Evolutionary conservation across 2,797 vertebrate species (phyloP).

Genomic region (Lepus townsendii): DNA sequence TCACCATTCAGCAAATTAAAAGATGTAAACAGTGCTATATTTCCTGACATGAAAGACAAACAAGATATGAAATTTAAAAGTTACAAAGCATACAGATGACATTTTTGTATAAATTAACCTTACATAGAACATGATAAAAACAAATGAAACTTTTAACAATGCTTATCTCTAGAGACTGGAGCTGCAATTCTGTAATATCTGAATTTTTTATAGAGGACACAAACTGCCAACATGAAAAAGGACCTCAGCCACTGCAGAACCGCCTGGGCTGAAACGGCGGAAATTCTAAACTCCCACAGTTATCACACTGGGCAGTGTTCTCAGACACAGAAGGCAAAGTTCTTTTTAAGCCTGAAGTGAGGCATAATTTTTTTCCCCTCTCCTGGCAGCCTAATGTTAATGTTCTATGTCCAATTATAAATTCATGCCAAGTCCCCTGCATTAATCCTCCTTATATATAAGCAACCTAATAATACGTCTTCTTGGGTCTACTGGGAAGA

Average conservation of each 20-base stretch:
- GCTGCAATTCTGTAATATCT: not conserved
- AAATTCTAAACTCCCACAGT: conserved; percentile 34
- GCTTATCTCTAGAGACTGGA: conserved; percentile 31
- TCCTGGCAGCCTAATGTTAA: not conserved
- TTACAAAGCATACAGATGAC: not conserved
- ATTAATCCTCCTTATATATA: not conserved
- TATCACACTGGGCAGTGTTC: not conserved
- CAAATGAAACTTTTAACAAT: conserved; percentile 28
- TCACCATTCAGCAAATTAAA: conserved; percentile 47
- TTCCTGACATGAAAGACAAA: conserved; percentile 54
- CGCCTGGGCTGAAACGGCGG: not conserved
- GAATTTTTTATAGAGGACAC: not conserved
- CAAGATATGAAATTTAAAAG: conserved; percentile 59
- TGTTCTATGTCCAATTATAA: conserved; percentile 19
- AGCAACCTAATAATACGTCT: conserved; percentile 30
- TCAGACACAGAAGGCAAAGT: not conserved
- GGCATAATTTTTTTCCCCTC: not conserved
- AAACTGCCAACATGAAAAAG: conserved; percentile 40
- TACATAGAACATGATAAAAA: conserved; percentile 40
- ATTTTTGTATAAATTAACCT: conserved; percentile 52
- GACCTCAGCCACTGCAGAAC: not conserved
- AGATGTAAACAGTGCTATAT: conserved; percentile 20
- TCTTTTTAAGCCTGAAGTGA: not conserved
- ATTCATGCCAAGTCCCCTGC: not conserved
- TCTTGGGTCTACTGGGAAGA: not conserved